Evolutionary conservation across 2,797 vertebrate genomes (phyloP).

Genomic region (Lemur catta): DNA sequence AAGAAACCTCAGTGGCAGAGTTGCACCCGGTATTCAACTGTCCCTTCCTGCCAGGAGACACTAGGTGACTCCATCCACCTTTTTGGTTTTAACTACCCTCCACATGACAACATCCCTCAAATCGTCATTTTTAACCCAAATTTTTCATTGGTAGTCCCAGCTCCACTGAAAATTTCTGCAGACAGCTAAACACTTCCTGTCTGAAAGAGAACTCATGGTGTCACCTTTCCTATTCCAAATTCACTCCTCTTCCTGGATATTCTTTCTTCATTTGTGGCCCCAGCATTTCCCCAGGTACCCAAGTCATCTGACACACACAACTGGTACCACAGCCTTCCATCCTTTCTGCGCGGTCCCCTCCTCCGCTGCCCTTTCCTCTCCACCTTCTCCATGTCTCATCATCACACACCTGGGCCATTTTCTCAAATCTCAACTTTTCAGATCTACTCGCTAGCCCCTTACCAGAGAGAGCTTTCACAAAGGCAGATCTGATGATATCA

Average conservation of each 20-base stretch:
- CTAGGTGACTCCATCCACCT: neutral
- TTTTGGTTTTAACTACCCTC: neutral
- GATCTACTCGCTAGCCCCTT: neutral
- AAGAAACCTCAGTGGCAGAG: neutral
- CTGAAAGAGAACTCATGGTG: neutral
- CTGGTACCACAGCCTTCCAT: neutral
- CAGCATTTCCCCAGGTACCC: neutral
- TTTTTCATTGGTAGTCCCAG: neutral
- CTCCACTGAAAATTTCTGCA: neutral
- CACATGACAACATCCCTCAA: neutral
- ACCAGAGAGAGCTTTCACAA: neutral
- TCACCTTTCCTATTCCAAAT: neutral
- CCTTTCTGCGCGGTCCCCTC: neutral
- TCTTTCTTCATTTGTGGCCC: neutral
- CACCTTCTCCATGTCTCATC: neutral
- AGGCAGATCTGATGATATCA: neutral
- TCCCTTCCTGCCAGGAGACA: neutral
- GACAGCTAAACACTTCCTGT: neutral
- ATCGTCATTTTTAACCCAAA: neutral
- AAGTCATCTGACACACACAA: neutral
- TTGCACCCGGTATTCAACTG: neutral
- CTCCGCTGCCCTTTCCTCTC: neutral
- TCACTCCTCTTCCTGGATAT: neutral
- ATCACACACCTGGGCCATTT: neutral
- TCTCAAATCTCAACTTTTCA: neutral